Base-by-base conservation (phyloP, 2,797 vertebrate species). In the Leptoclinus maculatus region DNA sequence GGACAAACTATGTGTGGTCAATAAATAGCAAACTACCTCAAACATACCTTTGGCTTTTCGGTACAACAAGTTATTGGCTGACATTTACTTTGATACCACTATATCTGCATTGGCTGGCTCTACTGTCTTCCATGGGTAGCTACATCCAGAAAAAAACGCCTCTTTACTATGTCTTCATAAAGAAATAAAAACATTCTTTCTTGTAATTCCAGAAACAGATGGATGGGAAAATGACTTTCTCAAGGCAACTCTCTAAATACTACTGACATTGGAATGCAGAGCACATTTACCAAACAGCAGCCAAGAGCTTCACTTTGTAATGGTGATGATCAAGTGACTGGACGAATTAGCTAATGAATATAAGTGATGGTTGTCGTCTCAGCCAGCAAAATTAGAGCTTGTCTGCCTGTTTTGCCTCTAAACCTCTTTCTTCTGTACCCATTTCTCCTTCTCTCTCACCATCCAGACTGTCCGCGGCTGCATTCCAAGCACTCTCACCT, bases 401-500 rank as follows among this genome's bases (percentile, higher is more conserved):
- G n/a, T 25, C 23, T 36, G 16, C 32, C 47, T 47, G 29, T 54
- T 45, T 63, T 71, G 58, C 60, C 17, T 60, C 39, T 23, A 51
- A 66, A 27, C 3, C 41, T 66, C 12, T 66, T 8, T 45, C 3
- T 29, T 59, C 8, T 49, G 43, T 7, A 25, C 3, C n/a, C 0
- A 4, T 71, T 57, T 19, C 29, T 53, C 49, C 71, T 27, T 47
- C 66, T 57, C 54, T 76, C 51, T 78, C 57, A 21, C 54, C 39
- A 27, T 53, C 39, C 49, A 29, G 19, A 29, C 62, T 72, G 7
- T 34, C 21, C 21, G 1, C 27, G 7, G 68, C 70, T 66, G 70
- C 29, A 38, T 73, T 75, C 71, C 34, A 72, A 79, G 27, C 53
- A 12, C 5, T 54, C n/a, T 56, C 66, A 63, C 68, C 57, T 27